phyloP scores from a whole-genome alignment of 2,113 vertebrate species.

The Lucifuga dentata region DNA sequence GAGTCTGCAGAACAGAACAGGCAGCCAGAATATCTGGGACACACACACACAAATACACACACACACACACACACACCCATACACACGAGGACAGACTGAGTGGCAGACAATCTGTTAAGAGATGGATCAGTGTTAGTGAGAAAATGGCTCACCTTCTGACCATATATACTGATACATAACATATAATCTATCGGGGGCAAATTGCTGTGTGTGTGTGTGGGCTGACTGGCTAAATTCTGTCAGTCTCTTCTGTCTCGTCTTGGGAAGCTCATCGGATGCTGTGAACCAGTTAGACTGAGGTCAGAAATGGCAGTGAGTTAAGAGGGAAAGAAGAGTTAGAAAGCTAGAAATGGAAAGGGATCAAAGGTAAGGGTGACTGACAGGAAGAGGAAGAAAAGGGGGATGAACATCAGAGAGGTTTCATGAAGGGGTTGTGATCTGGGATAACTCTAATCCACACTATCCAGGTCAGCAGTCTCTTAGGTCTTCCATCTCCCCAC shows the following conservation, averaged over 20 bases:
- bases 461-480: slow-evolving; percentile 49
- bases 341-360: neutral
- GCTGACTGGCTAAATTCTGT: slow-evolving; percentile 6
- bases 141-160: slow-evolving; percentile 10
- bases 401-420: neutral
- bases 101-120: slow-evolving; percentile 60
- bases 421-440: neutral
- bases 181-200: slow-evolving; percentile 1
- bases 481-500: neutral
- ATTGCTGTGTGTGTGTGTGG: slow-evolving; percentile 16
- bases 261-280: slow-evolving; percentile 40
- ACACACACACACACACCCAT: slow-evolving; percentile 20
- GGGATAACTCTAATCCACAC: slow-evolving; percentile 47
- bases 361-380: neutral
- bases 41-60: slow-evolving; percentile 30
- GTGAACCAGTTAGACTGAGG: slow-evolving; percentile 16
- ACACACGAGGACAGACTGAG: slow-evolving; percentile 32
- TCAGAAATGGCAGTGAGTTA: slow-evolving; percentile 8
- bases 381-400: neutral
- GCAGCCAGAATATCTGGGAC: slow-evolving; percentile 64
- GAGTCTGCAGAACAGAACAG: slow-evolving; percentile 56
- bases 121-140: slow-evolving; percentile 38
- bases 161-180: slow-evolving; percentile 26
- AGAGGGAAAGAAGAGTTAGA: slow-evolving; percentile 34
- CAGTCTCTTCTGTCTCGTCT: slow-evolving; percentile 36